phyloP scores from a whole-genome alignment of 2,888 invertebrate genomes.

The Paralinhomoeus sp. region DNA sequence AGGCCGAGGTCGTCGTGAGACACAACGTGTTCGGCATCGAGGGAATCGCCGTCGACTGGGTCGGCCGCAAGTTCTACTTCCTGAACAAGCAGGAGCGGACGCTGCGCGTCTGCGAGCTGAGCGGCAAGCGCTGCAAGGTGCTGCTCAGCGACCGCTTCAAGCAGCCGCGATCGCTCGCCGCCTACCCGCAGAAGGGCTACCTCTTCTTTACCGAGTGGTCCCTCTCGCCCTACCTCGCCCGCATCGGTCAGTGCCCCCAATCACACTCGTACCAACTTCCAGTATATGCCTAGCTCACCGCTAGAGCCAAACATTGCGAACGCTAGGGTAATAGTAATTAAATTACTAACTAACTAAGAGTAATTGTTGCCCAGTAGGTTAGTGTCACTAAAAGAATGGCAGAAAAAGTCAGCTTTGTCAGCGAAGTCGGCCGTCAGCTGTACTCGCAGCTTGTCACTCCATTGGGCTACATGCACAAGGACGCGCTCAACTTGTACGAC shows the following conservation, averaged over 20 bases:
- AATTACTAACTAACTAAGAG: no score
- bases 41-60: constrained; percentile 88
- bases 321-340: no score
- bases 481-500: neutral
- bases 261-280: no score
- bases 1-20: constrained; percentile 55
- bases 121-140: constrained; percentile 61
- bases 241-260: constrained; percentile 53
- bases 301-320: no score
- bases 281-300: no score
- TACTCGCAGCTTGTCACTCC: no score
- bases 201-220: constrained; percentile 82
- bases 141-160: constrained; percentile 54
- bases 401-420: no score
- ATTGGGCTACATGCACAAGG: no score
- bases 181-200: constrained; percentile 53
- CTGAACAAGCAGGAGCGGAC: constrained; percentile 80
- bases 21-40: constrained; percentile 90
- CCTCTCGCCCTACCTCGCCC: constrained; percentile 70
- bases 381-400: no score
- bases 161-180: constrained; percentile 76
- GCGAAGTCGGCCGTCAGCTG: no score
- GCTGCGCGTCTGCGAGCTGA: constrained; percentile 74
- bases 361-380: no score
- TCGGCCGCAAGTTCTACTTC: constrained; percentile 84